Evolutionary conservation across 2,797 vertebrate genomes (phyloP).

Genomic region (Sebastes cheni): DNA sequence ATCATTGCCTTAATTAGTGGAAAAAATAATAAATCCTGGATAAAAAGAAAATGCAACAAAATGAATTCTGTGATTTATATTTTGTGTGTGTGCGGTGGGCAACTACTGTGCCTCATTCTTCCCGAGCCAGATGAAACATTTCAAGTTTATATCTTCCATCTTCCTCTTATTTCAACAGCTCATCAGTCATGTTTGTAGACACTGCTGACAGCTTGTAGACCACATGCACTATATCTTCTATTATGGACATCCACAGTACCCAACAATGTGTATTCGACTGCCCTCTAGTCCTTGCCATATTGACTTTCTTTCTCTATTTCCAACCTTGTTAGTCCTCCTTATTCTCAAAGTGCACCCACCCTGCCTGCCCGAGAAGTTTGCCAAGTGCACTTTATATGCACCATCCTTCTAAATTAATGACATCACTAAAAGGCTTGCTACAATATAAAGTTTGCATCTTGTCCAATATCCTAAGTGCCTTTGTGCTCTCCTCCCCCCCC

Average conservation of each 20-base stretch:
- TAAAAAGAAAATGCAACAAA: slow-evolving; percentile 66
- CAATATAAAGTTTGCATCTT: slow-evolving; percentile 86
- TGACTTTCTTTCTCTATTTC: slow-evolving; percentile 74
- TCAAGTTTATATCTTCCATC: slow-evolving; percentile 38
- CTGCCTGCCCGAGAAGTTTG: slow-evolving; percentile 76
- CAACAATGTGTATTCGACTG: slow-evolving; percentile 48
- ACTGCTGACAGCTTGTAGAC: slow-evolving; percentile 45
- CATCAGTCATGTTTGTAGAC: slow-evolving; percentile 53
- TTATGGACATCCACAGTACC: slow-evolving; percentile 52
- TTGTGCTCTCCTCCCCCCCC: slow-evolving; percentile 68
- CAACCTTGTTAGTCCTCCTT: slow-evolving; percentile 71
- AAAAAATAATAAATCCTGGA: slow-evolving; percentile 68
- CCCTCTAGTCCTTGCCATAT: slow-evolving; percentile 64
- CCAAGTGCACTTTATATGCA: slow-evolving; percentile 84
- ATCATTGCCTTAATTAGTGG: slow-evolving; percentile 64
- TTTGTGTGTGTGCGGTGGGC: slow-evolving; percentile 27
- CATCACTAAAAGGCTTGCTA: slow-evolving; percentile 85
- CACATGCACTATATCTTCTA: slow-evolving; percentile 41
- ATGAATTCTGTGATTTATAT: slow-evolving; percentile 69
- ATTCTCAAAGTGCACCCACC: slow-evolving; percentile 74
- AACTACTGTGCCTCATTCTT: slow-evolving; percentile 35
- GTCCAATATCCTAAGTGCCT: slow-evolving; percentile 89
- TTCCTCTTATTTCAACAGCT: slow-evolving; percentile 54
- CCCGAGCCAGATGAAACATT: slow-evolving; percentile 51
- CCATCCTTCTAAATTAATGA: slow-evolving; percentile 86